Base-by-base conservation (phyloP, 2,113 vertebrate genomes). In the Microcebus griseorufus region DNA sequence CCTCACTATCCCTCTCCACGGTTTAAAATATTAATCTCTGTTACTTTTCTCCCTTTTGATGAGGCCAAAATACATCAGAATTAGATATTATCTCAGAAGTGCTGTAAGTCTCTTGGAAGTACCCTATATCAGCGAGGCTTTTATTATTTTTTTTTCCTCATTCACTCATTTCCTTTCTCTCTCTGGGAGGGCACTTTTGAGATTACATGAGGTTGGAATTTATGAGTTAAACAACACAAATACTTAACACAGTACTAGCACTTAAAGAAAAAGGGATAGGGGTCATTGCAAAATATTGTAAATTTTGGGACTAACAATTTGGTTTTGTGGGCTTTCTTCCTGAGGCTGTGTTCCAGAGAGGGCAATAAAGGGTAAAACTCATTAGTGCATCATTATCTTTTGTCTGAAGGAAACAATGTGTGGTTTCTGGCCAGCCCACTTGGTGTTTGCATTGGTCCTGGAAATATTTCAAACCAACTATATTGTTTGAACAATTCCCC, bases 321-420 rank as follows among this genome's bases (percentile, higher is more conserved):
- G 95, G 95, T 78, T 94, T 88, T 97, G 95, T 96, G 97, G 97
- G 94, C 95, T 97, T 97, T 96, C 88, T 93, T 96, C 95, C 97
- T 45, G 95, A 82, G 95, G 95, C 94, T 84, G 85, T 88, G 96
- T 96, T 95, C 93, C 95, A 97, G 88, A 80, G 64, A 98, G 97
- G 94, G 96, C 91, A 97, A 75, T 85, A 96, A 96, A 97, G 97
- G 96, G 96, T 96, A 95, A 96, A 90, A 96, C 93, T 97, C 97
- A 97, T 98, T 97, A 97, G 93, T 76, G 93, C 81, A 95, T 96
- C 97, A 97, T 96, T 97, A 97, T 97, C 97, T 97, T 97, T 96
- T 97, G 97, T 97, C 97, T 98, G 96, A 97, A 97, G 96, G 93
- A 97, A 97, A 97, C 96, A 97, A 96, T 95, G 94, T 97, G 97